Evolutionary conservation across 2,888 invertebrate species (phyloP).

Genomic region (Neuroscelio doddi): DNA sequence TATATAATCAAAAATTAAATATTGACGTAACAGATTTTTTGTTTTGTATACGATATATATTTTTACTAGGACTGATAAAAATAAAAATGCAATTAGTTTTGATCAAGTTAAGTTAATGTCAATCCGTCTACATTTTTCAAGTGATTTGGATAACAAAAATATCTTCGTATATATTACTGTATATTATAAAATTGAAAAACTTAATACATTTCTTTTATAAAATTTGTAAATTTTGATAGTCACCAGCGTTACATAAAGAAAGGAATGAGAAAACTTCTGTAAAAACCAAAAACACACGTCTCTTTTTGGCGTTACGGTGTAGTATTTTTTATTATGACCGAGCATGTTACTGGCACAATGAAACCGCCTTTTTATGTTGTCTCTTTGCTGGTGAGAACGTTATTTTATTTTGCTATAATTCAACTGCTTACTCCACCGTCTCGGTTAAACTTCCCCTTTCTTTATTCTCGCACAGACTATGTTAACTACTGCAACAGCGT

Average conservation of each 20-base stretch:
- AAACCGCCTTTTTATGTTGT: conserved; percentile 17
- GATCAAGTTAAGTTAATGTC: too few relatives aligned
- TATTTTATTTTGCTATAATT: conserved; percentile 48
- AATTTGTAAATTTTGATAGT: conserved; percentile 10
- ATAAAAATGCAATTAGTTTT: too few relatives aligned
- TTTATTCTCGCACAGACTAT: conserved; percentile 12
- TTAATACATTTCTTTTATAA: too few relatives aligned
- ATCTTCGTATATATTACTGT: too few relatives aligned
- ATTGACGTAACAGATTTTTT: too few relatives aligned
- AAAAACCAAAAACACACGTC: conserved; percentile 15
- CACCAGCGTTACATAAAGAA: background rate
- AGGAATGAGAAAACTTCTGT: background rate
- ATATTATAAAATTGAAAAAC: too few relatives aligned
- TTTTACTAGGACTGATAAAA: too few relatives aligned
- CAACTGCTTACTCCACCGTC: conserved; percentile 27
- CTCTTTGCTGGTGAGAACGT: conserved; percentile 25
- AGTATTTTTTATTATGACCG: conserved; percentile 14
- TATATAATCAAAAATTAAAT: too few relatives aligned
- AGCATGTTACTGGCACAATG: conserved; percentile 17
- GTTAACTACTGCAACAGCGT: conserved; percentile 4
- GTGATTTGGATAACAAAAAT: too few relatives aligned
- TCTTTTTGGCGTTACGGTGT: conserved; percentile 9
- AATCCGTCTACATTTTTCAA: too few relatives aligned
- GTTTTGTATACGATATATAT: too few relatives aligned
- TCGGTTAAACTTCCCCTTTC: conserved; percentile 14